A percentile compares a stretch with the other conserved stretches of the same genome.
phyloP scores from a whole-genome alignment of 2,888 invertebrate species.

The Clistopyga incitator region DNA sequence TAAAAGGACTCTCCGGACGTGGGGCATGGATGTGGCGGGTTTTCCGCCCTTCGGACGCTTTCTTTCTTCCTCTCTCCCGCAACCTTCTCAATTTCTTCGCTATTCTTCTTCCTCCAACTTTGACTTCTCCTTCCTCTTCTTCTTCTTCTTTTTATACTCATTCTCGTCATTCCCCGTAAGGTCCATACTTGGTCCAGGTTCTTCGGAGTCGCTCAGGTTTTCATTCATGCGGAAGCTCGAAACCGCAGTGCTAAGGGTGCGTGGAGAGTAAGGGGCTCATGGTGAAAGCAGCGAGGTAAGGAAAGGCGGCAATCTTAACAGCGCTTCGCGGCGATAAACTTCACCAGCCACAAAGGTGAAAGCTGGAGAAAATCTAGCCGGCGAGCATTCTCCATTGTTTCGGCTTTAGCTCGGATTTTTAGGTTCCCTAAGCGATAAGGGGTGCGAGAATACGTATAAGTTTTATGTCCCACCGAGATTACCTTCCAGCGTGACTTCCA shows the following conservation, averaged over 20 bases:
- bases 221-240: slow-evolving; percentile 48
- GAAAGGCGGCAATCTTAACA: slow-evolving; percentile 79
- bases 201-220: slow-evolving; percentile 57
- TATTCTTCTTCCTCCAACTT: slow-evolving; percentile 40
- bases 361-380: slow-evolving; percentile 55
- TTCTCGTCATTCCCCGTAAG: slow-evolving; percentile 36
- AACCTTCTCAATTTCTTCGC: slow-evolving; percentile 2
- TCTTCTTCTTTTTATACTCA: slow-evolving; percentile 47
- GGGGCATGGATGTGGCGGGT: slow-evolving; percentile 66
- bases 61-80: slow-evolving; percentile 38
- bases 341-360: slow-evolving; percentile 45
- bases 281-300: slow-evolving; percentile 60
- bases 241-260: slow-evolving; percentile 35
- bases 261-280: slow-evolving; percentile 29
- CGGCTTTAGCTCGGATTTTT: slow-evolving; percentile 72
- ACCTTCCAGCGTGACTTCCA: slow-evolving; percentile 15
- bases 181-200: slow-evolving; percentile 59
- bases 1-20: slow-evolving; percentile 74
- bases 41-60: slow-evolving; percentile 55
- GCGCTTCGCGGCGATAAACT: slow-evolving; percentile 78
- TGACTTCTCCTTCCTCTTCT: slow-evolving; percentile 52
- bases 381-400: slow-evolving; percentile 72
- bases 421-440: slow-evolving; percentile 57
- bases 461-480: slow-evolving; percentile 43
- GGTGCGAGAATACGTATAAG: slow-evolving; percentile 38